Conservation (phyloP, 2,113 vertebrate species). For the Gasterosteus aculeatus region DNA sequence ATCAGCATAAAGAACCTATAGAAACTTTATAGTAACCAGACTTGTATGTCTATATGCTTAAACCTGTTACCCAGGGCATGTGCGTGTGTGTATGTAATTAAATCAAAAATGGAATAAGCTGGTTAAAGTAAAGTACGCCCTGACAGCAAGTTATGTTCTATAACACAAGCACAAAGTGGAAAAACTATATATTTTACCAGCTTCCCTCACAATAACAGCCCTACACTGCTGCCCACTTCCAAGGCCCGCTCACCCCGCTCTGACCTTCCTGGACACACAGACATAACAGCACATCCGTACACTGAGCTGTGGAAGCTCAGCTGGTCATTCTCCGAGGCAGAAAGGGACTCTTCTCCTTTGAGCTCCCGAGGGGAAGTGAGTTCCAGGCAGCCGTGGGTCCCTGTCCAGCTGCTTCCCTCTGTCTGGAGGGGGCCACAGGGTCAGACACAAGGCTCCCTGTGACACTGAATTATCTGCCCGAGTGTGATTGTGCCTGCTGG, state of each 20-base stretch:
- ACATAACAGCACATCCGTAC: conserved; percentile 50
- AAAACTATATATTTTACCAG: conserved; percentile 20
- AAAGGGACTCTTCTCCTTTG: conserved; percentile 68
- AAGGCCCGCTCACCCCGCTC: conserved; percentile 24
- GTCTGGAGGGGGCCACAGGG: conserved; percentile 76
- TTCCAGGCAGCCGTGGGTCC: conserved; percentile 78
- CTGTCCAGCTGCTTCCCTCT: conserved; percentile 79
- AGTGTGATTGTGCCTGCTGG: conserved; percentile 81
- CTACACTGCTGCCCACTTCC: conserved; percentile 33
- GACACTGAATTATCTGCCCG: conserved; percentile 81
- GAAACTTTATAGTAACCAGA: neutral
- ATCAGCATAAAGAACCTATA: neutral
- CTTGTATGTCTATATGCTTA: neutral
- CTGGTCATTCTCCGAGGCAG: conserved; percentile 77
- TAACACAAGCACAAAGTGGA: neutral
- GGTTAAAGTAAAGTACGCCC: neutral
- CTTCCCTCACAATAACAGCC: conserved; percentile 27
- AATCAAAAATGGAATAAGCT: neutral
- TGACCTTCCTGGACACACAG: conserved; percentile 45
- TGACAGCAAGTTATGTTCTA: conserved; percentile 4
- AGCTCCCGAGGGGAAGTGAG: conserved; percentile 72
- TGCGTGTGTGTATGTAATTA: neutral
- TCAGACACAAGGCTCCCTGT: conserved; percentile 76
- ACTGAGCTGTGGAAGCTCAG: conserved; percentile 71
- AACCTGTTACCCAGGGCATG: neutral